Base-by-base conservation (phyloP, 2,113 vertebrate species). In the Glaucidium brasilianum region DNA sequence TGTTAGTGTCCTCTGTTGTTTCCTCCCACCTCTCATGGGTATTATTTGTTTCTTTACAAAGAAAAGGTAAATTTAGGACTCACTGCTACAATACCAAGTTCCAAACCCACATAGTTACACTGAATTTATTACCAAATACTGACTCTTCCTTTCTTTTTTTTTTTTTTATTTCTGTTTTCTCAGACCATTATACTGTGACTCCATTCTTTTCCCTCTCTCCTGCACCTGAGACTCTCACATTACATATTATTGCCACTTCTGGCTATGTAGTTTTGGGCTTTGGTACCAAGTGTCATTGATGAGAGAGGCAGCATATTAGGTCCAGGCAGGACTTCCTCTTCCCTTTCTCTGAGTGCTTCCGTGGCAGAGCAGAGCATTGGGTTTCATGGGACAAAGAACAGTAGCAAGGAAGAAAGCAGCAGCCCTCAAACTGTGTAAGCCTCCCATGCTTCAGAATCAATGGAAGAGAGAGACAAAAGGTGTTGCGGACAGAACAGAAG, bases 11-110 rank as follows among this genome's bases (percentile, higher is more conserved):
- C 78, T 76, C 53, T 85, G 80, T 91, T 56, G 45, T 63, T 85
- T 64, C 37, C 53, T 94, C 85, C 35, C 27, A 78, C 75, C 66
- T 95, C 87, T 92, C 92, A 88, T 69, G 82, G 84, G 64, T 92
- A 85, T 84, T 95, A 56, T 77, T 93, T 74, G 39, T 47, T 94
- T 95, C 79, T 91, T 92, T 59, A 35, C 77, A 92, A 96, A 90
- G 91, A 68, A 64, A 92, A 23, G 56, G 39, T 83, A 58, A 72
- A 87, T 47, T 86, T 87, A 90, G 88, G 50, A 59, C 60, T 74
- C 76, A 58, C 2, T 75, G 85, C 91, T 91, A 88, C 52, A 68
- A 29, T 62, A 49, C 64, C 63, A 67, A 79, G 77, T 85, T 95
- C 66, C 72, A 93, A 92, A 81, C 21, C 66, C 72, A 66, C 22